These are phyloP conservation scores for Drosophila nasuta DNA, from an alignment of 1,140 invertebrate genomes.

Conservation along the genomic window DNA sequence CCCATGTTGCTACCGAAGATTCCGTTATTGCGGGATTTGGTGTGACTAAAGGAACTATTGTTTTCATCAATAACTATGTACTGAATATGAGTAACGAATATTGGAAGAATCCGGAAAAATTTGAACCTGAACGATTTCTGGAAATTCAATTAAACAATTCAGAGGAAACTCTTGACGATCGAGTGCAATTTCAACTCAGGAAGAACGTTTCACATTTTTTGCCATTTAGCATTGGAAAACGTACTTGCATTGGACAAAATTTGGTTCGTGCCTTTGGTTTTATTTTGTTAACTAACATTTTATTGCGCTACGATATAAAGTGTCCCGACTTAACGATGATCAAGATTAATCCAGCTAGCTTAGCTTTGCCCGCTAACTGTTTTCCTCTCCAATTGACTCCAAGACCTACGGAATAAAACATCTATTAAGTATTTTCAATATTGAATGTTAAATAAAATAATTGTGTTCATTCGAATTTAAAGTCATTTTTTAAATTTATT, in stretches of 20 bases:
- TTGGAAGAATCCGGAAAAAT: slow-evolving; percentile 90
- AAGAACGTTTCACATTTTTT: slow-evolving; percentile 90
- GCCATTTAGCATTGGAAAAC: slow-evolving; percentile 94
- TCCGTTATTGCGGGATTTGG: slow-evolving; percentile 90
- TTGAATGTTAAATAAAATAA: neutral
- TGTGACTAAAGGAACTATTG: slow-evolving; percentile 91
- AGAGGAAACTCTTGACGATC: neutral
- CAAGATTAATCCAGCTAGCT: slow-evolving; percentile 88
- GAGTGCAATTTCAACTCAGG: slow-evolving; percentile 66
- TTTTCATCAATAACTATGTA: slow-evolving; percentile 95
- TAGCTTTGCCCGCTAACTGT: slow-evolving; percentile 89
- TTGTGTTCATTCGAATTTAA: neutral
- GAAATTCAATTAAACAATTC: slow-evolving; percentile 16
- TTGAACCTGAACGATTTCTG: slow-evolving; percentile 90
- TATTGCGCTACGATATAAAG: slow-evolving; percentile 90
- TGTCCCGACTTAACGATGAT: slow-evolving; percentile 86
- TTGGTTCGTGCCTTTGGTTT: slow-evolving; percentile 92
- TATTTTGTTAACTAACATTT: slow-evolving; percentile 89
- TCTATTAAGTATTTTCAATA: slow-evolving; percentile 5
- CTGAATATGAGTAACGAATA: slow-evolving; percentile 90
- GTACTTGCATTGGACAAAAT: slow-evolving; percentile 95
- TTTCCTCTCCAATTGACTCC: slow-evolving; percentile 85
- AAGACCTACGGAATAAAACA: slow-evolving; percentile 7
- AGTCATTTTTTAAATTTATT: neutral
- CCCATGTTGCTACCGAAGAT: slow-evolving; percentile 93